Evolutionary conservation across 2,888 invertebrate genomes (phyloP).

Genomic region (Lasius platythorax): DNA sequence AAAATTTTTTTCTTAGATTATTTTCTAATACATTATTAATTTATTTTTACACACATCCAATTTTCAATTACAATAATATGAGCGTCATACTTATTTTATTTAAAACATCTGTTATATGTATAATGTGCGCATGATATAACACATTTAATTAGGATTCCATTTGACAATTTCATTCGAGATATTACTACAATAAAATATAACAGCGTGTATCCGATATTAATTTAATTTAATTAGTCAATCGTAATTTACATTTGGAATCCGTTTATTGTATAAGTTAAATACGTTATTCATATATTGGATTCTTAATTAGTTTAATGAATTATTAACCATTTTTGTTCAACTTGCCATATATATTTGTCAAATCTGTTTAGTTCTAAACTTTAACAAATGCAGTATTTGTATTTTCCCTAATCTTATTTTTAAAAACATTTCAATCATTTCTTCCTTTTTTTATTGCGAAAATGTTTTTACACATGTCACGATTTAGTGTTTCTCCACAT

Average conservation of each 20-base stretch:
- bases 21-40: background rate
- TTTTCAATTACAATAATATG: slow-evolving; percentile 5
- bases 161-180: slow-evolving; percentile 41
- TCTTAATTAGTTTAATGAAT: slow-evolving; percentile 50
- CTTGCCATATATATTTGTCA: background rate
- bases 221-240: slow-evolving; percentile 51
- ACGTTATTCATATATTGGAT: slow-evolving; percentile 32
- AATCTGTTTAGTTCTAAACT: background rate
- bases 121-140: background rate
- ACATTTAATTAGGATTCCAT: slow-evolving; percentile 43
- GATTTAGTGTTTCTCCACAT: background rate
- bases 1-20: background rate
- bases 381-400: background rate
- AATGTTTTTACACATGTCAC: background rate
- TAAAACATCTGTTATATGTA: background rate
- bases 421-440: background rate
- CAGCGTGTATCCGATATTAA: slow-evolving; percentile 38
- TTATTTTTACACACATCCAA: background rate
- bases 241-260: slow-evolving; percentile 46
- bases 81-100: background rate
- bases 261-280: slow-evolving; percentile 40
- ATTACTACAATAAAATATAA: slow-evolving; percentile 48
- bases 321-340: slow-evolving; percentile 4
- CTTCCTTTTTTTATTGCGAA: background rate
- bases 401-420: background rate